Conservation (phyloP, 35 echinoderm and acorn worm genomes). For the Eucidaris tribuloides region DNA sequence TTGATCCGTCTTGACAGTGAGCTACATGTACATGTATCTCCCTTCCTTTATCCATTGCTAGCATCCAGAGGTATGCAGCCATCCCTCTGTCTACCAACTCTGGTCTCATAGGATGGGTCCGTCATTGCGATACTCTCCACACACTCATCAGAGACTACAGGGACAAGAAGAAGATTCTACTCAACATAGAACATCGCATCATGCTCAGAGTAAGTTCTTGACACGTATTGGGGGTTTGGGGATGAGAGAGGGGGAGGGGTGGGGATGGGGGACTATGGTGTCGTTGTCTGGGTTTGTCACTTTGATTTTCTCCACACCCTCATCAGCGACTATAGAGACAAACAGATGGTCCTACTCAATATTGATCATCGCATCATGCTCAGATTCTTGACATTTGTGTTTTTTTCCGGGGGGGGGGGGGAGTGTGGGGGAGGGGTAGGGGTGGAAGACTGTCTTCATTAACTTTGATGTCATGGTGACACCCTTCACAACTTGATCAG, state of each 20-base stretch:
- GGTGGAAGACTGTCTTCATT: no score
- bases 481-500: no score
- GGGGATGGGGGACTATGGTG: neutral
- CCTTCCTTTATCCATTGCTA: constrained; percentile 2
- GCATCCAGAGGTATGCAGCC: constrained; percentile 91
- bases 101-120: constrained; percentile 92
- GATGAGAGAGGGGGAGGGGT: neutral
- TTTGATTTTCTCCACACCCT: no score
- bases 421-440: neutral
- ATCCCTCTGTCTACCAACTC: constrained; percentile 97
- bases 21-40: neutral
- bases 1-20: neutral
- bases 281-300: no score
- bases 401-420: neutral
- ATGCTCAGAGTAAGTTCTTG: constrained; percentile 84
- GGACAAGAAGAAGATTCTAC: constrained; percentile 98
- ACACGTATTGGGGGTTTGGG: neutral
- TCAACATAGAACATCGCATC: constrained; percentile 97
- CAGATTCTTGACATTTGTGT: neutral
- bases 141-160: constrained; percentile 96
- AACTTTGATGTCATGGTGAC: no score
- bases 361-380: neutral
- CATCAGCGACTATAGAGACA: no score
- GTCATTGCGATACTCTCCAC: constrained; percentile 95
- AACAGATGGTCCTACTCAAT: neutral